A percentile compares a stretch with the other conserved stretches of the same genome.
Evolutionary conservation across 2,113 vertebrate species (phyloP).

Genomic region (Pomatorhinus ruficollis): DNA sequence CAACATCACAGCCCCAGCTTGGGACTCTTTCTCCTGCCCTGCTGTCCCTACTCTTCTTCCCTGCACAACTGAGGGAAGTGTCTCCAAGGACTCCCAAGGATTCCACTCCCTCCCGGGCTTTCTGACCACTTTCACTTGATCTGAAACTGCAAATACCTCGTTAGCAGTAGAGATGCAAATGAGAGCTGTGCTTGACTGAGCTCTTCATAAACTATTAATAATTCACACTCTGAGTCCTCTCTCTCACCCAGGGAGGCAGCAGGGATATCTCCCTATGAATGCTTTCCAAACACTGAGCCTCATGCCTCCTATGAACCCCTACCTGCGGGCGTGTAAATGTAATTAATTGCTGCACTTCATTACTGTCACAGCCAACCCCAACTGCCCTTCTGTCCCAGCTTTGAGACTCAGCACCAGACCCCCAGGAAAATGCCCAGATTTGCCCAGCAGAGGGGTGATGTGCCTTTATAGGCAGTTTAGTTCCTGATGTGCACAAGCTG

Average conservation of each 20-base stretch:
- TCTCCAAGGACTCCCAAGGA: neutral
- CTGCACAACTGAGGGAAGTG: neutral
- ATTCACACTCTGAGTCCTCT: neutral
- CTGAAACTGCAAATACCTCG: neutral
- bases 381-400: neutral
- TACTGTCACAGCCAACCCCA: neutral
- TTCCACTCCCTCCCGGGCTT: neutral
- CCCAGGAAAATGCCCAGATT: neutral
- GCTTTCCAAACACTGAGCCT: neutral
- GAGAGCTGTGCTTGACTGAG: neutral
- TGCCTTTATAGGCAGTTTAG: neutral
- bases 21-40: neutral
- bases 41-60: neutral
- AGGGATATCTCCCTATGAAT: neutral
- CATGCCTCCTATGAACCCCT: neutral
- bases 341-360: neutral
- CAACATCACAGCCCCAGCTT: fast-evolving
- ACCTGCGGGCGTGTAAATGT: neutral
- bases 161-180: neutral
- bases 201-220: neutral
- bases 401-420: neutral
- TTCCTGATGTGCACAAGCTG: neutral
- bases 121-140: neutral
- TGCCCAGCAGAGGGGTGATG: too few species aligned
- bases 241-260: neutral